phyloP scores from a whole-genome alignment of 2,797 vertebrate species.

The Catostomus latipinnis region DNA sequence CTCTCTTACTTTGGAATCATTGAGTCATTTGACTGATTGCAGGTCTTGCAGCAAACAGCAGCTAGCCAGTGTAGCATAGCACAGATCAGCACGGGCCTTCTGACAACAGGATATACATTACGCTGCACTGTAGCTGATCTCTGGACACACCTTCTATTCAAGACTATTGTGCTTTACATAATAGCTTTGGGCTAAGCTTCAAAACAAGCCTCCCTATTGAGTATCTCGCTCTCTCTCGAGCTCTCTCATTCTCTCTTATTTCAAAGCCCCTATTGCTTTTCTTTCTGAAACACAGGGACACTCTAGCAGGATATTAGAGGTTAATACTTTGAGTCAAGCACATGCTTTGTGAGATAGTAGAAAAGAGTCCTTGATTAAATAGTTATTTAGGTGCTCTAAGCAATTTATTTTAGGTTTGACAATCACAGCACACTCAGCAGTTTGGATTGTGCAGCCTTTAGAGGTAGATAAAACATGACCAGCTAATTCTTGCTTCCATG shows the following conservation, averaged over 20 bases:
- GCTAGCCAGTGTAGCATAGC: conserved; percentile 3
- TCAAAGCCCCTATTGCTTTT: background rate
- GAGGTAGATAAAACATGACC: background rate
- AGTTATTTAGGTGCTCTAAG: background rate
- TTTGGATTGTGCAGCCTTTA: background rate
- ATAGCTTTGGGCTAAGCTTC: conserved; percentile 44
- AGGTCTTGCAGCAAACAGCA: conserved; percentile 40
- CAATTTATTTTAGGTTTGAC: background rate
- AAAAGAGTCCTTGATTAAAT: no score
- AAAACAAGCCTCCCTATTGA: conserved; percentile 42
- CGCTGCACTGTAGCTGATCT: conserved; percentile 42
- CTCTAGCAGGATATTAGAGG: background rate
- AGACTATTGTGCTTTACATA: conserved; percentile 46
- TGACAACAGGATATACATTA: conserved; percentile 51
- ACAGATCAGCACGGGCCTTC: conserved; percentile 22
- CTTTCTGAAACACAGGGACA: background rate
- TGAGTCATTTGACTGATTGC: conserved; percentile 50
- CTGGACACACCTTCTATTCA: conserved; percentile 55
- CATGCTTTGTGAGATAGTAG: background rate
- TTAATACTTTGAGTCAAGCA: background rate
- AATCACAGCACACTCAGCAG: background rate
- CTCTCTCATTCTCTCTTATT: conserved; percentile 36
- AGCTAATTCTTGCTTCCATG: background rate
- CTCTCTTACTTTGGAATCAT: conserved; percentile 44
- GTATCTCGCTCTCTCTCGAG: conserved; percentile 31